Evolutionary conservation across 2,113 vertebrate species (phyloP), one percentile per base, ranked within the genome.

Genomic region (rabbit (Oryctolagus cuniculus)): DNA sequence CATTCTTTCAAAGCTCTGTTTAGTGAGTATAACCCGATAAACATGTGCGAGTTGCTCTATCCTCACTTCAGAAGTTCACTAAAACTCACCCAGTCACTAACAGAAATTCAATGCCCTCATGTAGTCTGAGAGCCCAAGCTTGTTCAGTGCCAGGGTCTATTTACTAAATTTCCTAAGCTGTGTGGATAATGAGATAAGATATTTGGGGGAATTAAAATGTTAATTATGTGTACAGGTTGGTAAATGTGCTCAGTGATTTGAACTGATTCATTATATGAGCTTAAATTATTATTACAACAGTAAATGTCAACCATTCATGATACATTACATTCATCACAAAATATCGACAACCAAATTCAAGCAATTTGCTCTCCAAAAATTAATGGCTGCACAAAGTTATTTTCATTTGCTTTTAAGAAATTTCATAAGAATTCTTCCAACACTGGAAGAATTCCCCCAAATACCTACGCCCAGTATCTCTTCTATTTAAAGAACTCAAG

Each of bases 201-300:
- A 97, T 97, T 96, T 22, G 1, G 9, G 89, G 61, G 75, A 96
- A 97, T 97, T 97, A 96, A 94, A 97, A 97, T 96, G 96, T 96
- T 96, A 97, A 95, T 97, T 96, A 97, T 87, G 87, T 96, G 80
- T 97, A 93, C 86, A 95, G 72, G 63, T 96, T 95, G 53, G 80
- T 89, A 96, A 97, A 96, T 96, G 90, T 27, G 67, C 80, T 95
- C 91, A 73, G 70, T 95, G 95, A 95, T 95, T 93, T 97, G 86
- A 97, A 96, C 67, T 72, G 90, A 97, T 94, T 97, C 91, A 97
- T 97, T 96, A 97, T 91, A 73, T 67, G 75, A 83, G 82, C 93
- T 97, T 95, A 97, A 95, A 94, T 97, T 95, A 96, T 95, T 96
- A 96, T 96, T 91, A 91, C 89, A 94, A 87, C 22, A 92, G 94